These are phyloP conservation scores for Eulemur coronatus DNA, from an alignment of 2,797 vertebrate genomes.

Conservation along the genomic window DNA sequence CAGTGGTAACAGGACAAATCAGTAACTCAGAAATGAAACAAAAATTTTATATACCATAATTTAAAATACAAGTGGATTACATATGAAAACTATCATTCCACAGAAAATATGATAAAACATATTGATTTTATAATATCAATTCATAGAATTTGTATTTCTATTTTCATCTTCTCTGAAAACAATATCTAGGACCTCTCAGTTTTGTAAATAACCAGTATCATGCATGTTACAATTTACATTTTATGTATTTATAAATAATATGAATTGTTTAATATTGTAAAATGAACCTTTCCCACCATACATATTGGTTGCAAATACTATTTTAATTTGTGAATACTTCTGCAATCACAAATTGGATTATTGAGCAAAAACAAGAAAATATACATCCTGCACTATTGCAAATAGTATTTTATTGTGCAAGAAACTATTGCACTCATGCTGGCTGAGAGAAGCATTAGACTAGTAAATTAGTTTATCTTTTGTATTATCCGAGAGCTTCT, in stretches of 20 bases:
- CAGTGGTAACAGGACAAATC: not conserved
- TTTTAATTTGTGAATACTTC: not conserved
- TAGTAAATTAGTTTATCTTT: not conserved
- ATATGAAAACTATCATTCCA: not conserved
- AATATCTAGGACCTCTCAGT: not conserved
- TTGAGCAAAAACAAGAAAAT: not conserved
- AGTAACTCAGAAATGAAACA: constrained; percentile 37
- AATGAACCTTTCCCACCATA: not conserved
- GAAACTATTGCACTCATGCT: not conserved
- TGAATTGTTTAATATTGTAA: not conserved
- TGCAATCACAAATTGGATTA: not conserved
- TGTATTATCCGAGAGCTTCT: not conserved
- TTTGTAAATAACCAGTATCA: not conserved
- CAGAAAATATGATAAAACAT: not conserved
- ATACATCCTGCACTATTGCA: not conserved
- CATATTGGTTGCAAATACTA: not conserved
- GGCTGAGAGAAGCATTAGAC: not conserved
- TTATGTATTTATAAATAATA: not conserved
- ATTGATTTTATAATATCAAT: not conserved
- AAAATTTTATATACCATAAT: not conserved
- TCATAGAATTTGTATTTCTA: not conserved
- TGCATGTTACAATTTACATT: not conserved
- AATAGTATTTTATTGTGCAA: not conserved
- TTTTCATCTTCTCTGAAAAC: not conserved
- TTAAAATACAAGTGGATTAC: not conserved